A percentile compares a stretch with the other conserved stretches of the same genome.
Evolutionary conservation across 1,140 invertebrate genomes (phyloP).

Genomic region (Panagrolaimus sp.): DNA sequence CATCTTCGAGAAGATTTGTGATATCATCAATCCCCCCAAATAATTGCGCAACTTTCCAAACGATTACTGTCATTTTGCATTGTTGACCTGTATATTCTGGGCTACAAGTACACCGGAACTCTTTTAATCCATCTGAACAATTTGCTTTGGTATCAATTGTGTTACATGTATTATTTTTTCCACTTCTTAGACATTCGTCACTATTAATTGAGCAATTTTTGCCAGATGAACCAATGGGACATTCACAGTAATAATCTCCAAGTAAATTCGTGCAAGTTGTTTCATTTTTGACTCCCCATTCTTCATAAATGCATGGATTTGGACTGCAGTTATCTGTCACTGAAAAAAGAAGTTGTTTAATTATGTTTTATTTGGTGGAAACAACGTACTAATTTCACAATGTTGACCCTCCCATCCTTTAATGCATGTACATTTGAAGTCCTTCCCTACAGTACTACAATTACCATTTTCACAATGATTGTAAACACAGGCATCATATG

Average conservation of each 20-base stretch:
- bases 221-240: neutral
- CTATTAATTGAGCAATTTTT: neutral
- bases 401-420: too few species aligned
- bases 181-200: too few species aligned
- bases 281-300: neutral
- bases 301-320: conserved; percentile 1
- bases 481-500: too few species aligned
- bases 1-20: neutral
- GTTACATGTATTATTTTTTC: neutral
- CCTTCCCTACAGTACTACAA: too few species aligned
- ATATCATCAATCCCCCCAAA: neutral
- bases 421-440: too few species aligned
- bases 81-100: neutral
- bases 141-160: neutral
- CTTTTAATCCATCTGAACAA: neutral
- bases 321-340: neutral
- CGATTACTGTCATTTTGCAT: neutral
- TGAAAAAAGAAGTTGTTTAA: neutral
- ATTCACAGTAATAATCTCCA: neutral
- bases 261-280: neutral
- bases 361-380: too few species aligned
- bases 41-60: neutral
- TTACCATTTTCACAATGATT: too few species aligned
- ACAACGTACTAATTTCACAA: too few species aligned
- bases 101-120: neutral